Conservation (phyloP, 2,113 vertebrate genomes). For the Microcebus lehilahytsara region DNA sequence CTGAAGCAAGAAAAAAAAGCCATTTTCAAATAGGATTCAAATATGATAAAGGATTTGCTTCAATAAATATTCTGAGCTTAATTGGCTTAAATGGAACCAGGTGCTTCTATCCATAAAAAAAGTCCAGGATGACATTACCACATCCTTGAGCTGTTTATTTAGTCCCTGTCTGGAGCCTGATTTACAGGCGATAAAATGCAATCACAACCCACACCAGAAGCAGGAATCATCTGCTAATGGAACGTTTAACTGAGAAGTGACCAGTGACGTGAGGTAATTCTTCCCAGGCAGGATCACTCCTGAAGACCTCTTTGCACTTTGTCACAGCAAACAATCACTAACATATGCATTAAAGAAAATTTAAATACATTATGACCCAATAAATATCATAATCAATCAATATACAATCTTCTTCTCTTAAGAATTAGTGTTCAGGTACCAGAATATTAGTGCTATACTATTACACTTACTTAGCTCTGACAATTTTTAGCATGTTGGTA, state of each 20-base stretch:
- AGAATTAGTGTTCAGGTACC: conserved; percentile 81
- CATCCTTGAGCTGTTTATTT: conserved; percentile 96
- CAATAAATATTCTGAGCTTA: conserved; percentile 87
- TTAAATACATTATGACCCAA: conserved; percentile 95
- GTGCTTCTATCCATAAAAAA: conserved; percentile 89
- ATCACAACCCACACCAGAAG: conserved; percentile 92
- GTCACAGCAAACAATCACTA: conserved; percentile 93
- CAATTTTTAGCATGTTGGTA: conserved; percentile 74
- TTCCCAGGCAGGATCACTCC: conserved; percentile 82
- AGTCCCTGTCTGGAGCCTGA: conserved; percentile 92
- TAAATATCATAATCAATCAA: conserved; percentile 91
- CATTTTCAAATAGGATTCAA: conserved; percentile 83
- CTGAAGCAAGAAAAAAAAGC: conserved; percentile 74
- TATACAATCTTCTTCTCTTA: conserved; percentile 78
- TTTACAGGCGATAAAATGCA: conserved; percentile 94
- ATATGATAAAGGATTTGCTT: conserved; percentile 78
- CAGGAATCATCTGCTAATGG: conserved; percentile 98
- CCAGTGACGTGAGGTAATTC: conserved; percentile 94
- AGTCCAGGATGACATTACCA: conserved; percentile 95
- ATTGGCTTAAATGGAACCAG: conserved; percentile 86
- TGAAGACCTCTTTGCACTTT: conserved; percentile 83
- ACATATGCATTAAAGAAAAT: conserved; percentile 95
- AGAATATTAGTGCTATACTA: conserved; percentile 49
- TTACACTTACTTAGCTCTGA: conserved; percentile 65
- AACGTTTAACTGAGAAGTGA: conserved; percentile 92